Evolutionary conservation across 1,140 invertebrate species (phyloP).

Genomic region (Drosophila gunungcola): DNA sequence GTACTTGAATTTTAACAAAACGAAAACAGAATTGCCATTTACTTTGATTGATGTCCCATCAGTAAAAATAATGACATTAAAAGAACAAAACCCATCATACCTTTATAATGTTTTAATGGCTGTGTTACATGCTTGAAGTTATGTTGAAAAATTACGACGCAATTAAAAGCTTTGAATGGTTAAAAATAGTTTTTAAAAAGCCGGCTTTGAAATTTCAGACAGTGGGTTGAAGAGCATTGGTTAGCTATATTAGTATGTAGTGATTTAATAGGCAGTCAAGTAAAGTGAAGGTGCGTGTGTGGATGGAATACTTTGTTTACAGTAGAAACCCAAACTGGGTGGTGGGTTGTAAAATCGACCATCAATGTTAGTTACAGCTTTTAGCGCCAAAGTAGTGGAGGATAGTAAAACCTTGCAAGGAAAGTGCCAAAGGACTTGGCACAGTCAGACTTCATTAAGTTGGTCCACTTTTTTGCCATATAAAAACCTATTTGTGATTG

Average conservation of each 20-base stretch:
- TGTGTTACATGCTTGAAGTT: background rate
- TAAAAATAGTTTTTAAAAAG: background rate
- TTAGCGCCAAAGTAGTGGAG: slow-evolving; percentile 1
- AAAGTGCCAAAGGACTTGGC: background rate
- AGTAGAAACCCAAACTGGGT: background rate
- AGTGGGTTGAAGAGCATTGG: background rate
- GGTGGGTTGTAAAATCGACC: slow-evolving; percentile 18
- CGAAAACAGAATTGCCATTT: background rate
- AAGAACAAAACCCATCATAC: background rate
- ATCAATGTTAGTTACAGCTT: slow-evolving; percentile 3
- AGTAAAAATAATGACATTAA: background rate
- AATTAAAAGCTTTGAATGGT: background rate
- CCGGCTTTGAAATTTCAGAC: slow-evolving; percentile 33
- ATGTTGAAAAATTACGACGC: background rate
- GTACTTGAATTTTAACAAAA: background rate
- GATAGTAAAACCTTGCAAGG: background rate
- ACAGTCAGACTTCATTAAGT: background rate
- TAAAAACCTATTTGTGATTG: background rate
- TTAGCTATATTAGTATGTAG: slow-evolving; percentile 2
- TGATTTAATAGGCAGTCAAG: slow-evolving; percentile 13
- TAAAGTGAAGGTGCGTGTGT: slow-evolving; percentile 16
- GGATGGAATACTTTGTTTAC: slow-evolving; percentile 19
- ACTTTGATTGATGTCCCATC: background rate
- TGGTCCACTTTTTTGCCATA: no score
- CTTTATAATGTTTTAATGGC: no score